Evolutionary conservation across 2,888 invertebrate genomes (phyloP).

Genomic region (Leucophenga montana): DNA sequence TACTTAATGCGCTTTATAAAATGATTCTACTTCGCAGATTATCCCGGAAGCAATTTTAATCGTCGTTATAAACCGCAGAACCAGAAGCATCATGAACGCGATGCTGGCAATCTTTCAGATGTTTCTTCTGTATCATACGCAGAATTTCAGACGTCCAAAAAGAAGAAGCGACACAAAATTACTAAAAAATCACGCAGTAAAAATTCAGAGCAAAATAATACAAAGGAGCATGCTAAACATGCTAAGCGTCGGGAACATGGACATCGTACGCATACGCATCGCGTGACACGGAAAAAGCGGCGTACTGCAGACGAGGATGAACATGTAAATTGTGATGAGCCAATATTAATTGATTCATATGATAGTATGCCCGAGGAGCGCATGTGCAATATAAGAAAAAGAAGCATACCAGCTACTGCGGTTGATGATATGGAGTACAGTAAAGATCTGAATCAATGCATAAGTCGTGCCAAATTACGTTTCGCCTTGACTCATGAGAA

Average conservation of each 20-base stretch:
- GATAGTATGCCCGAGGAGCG: slow-evolving; percentile 48
- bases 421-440: background rate
- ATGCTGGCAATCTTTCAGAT: slow-evolving; percentile 43
- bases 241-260: slow-evolving; percentile 32
- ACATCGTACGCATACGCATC: slow-evolving; percentile 1
- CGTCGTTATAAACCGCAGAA: background rate
- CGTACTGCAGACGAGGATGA: background rate
- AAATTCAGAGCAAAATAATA: slow-evolving; percentile 47
- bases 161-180: slow-evolving; percentile 43
- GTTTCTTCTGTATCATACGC: slow-evolving; percentile 49
- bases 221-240: slow-evolving; percentile 40
- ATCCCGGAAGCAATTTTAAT: too few relatives aligned
- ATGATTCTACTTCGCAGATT: too few relatives aligned
- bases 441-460: background rate
- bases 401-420: slow-evolving; percentile 33
- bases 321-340: slow-evolving; percentile 30
- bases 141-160: slow-evolving; percentile 48
- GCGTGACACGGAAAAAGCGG: slow-evolving; percentile 32
- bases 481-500: slow-evolving; percentile 56
- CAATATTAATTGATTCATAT: slow-evolving; percentile 45
- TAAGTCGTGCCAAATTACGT: slow-evolving; percentile 64
- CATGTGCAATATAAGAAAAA: background rate
- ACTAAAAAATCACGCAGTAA: slow-evolving; percentile 39
- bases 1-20: too few relatives aligned
- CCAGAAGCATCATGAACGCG: slow-evolving; percentile 16